A percentile compares a stretch with the other conserved stretches of the same genome.
Evolutionary conservation across 2,113 vertebrate genomes (phyloP).

Genomic region (Psettodes erumei): DNA sequence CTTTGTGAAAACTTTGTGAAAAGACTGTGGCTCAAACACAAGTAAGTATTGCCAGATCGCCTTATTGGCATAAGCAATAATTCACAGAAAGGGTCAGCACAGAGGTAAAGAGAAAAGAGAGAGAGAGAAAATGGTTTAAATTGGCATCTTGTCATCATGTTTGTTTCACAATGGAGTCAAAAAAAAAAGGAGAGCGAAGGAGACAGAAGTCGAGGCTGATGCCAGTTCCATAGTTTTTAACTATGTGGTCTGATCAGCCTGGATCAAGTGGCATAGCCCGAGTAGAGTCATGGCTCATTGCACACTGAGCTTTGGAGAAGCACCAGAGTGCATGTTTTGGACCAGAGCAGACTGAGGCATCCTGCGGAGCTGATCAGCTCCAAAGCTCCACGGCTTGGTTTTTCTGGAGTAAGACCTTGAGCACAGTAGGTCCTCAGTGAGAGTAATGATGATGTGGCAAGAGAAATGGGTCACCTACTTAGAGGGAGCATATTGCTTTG

Average conservation of each 20-base stretch:
- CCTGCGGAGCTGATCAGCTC: conserved; percentile 7
- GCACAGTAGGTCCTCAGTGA: conserved; percentile 24
- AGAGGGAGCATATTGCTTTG: background rate
- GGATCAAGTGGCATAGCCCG: conserved; percentile 18
- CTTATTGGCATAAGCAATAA: background rate
- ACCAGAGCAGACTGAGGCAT: background rate
- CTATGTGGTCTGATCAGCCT: conserved; percentile 37
- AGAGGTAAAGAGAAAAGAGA: no score
- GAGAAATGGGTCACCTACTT: conserved; percentile 55
- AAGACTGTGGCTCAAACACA: background rate
- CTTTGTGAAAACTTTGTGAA: background rate
- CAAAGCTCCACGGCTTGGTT: conserved; percentile 10
- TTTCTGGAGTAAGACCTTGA: conserved; percentile 22
- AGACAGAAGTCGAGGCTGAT: conserved; percentile 2
- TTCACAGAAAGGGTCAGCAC: background rate
- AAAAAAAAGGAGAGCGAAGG: background rate
- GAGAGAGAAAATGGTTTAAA: conserved; percentile 21
- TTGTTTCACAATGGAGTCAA: conserved; percentile 8
- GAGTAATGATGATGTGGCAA: conserved; percentile 40
- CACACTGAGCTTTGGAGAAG: conserved; percentile 7
- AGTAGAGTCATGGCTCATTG: conserved; percentile 34
- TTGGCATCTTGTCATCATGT: conserved; percentile 9
- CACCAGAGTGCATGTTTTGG: conserved; percentile 37
- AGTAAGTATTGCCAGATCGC: no score
- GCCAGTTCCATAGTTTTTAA: conserved; percentile 25